Evolutionary conservation across 2,113 vertebrate genomes (phyloP).

Genomic region (Athene cunicularia): DNA sequence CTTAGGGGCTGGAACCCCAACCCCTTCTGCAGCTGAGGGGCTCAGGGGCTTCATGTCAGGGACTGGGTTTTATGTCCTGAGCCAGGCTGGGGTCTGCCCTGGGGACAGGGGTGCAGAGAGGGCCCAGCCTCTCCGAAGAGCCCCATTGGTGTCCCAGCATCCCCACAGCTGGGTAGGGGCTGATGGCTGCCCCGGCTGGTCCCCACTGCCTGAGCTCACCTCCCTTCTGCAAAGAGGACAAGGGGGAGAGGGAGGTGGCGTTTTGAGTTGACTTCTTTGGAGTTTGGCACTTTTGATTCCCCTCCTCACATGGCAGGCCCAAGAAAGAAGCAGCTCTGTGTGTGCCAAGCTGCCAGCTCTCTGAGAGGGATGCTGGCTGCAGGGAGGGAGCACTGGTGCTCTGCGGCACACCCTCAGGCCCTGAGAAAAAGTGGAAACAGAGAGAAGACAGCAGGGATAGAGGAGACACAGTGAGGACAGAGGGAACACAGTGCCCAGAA

Average conservation of each 20-base stretch:
- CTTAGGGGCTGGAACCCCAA: background rate
- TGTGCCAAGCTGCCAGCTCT: accelerated
- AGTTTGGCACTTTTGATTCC: background rate
- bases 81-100: background rate
- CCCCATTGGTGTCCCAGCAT: background rate
- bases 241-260: accelerated
- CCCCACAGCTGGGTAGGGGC: background rate
- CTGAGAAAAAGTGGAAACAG: background rate
- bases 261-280: background rate
- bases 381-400: background rate
- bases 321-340: background rate
- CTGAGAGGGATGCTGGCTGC: background rate
- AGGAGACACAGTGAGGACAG: background rate
- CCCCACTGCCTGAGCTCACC: background rate
- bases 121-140: accelerated
- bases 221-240: background rate
- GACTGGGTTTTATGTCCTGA: accelerated
- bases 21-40: accelerated
- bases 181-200: accelerated
- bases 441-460: background rate
- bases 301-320: accelerated
- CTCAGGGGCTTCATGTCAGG: accelerated
- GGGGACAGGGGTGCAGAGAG: accelerated
- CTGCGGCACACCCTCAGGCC: accelerated
- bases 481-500: background rate